Evolutionary conservation across 2,797 vertebrate genomes (phyloP).

Genomic region (Spinus pinus): DNA sequence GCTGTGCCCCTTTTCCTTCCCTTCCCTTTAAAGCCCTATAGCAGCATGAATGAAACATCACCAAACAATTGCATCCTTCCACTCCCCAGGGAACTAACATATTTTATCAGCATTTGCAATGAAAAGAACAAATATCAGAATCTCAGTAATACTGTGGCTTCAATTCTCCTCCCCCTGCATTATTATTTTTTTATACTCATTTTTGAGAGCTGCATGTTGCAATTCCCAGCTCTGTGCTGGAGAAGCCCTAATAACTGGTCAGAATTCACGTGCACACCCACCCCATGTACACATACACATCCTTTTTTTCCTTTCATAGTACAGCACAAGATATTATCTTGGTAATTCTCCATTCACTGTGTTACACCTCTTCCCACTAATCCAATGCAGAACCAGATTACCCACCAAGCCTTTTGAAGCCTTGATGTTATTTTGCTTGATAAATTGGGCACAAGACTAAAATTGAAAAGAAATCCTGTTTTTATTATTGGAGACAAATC

Average conservation of each 20-base stretch:
- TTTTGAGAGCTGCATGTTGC: slow-evolving; percentile 28
- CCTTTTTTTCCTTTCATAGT: background rate
- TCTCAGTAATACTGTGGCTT: background rate
- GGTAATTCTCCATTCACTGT: background rate
- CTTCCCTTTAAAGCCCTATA: background rate
- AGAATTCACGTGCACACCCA: background rate
- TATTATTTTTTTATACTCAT: background rate
- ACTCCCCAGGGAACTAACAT: background rate
- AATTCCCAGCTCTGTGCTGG: slow-evolving; percentile 15
- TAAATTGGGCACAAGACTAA: slow-evolving; percentile 59
- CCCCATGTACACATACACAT: background rate
- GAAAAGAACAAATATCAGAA: slow-evolving; percentile 5
- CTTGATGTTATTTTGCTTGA: slow-evolving; percentile 67
- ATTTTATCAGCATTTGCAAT: slow-evolving; percentile 17
- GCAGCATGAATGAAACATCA: slow-evolving; percentile 53
- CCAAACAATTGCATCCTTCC: slow-evolving; percentile 24
- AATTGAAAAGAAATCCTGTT: slow-evolving; percentile 69
- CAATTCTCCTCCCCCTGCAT: background rate
- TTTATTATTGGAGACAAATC: slow-evolving; percentile 74
- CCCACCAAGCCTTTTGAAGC: slow-evolving; percentile 50
- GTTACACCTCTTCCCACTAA: slow-evolving; percentile 22
- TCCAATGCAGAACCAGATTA: slow-evolving; percentile 47
- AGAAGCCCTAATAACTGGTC: background rate
- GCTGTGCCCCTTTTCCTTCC: slow-evolving; percentile 3
- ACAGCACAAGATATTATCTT: slow-evolving; percentile 5